A percentile compares a stretch with the other conserved stretches of the same genome.
These are phyloP conservation scores for Suricata suricatta DNA, from an alignment of 2,113 vertebrate species.

Conservation along the genomic window DNA sequence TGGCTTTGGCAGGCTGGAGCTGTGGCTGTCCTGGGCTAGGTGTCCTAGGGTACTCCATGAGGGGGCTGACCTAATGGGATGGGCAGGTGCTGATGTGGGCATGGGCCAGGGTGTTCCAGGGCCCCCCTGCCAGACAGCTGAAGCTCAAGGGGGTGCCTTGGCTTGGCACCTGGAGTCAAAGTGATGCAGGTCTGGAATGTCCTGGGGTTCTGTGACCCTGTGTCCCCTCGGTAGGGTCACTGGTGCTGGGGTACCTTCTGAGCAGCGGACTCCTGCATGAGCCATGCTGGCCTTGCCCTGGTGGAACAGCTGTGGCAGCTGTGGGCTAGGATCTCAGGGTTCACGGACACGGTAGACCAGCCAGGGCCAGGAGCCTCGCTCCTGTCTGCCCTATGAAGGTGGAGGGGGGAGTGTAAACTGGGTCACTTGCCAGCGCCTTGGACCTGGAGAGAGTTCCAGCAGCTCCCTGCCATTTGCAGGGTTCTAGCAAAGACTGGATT, in stretches of 20 bases:
- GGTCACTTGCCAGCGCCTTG: background rate
- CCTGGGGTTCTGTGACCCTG: background rate
- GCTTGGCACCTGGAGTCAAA: background rate
- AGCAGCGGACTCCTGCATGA: background rate
- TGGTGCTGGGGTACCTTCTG: background rate
- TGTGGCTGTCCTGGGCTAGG: background rate
- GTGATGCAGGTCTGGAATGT: background rate
- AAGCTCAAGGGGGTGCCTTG: background rate
- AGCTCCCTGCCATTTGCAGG: background rate
- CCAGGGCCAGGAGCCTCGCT: background rate
- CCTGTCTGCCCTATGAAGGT: background rate
- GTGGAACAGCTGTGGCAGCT: background rate
- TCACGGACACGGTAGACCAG: background rate
- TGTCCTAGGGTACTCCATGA: background rate
- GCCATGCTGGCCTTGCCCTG: background rate
- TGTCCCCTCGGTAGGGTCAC: background rate
- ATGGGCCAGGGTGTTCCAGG: background rate
- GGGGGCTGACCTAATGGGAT: background rate
- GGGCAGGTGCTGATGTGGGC: background rate
- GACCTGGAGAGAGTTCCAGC: background rate
- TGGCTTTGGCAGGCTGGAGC: background rate
- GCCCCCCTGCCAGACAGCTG: background rate
- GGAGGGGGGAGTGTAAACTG: background rate
- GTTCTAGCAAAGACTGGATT: background rate
- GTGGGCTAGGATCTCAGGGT: background rate